Base-by-base conservation (phyloP, 2,797 vertebrate species). In the Pteronotus mesoamericanus region DNA sequence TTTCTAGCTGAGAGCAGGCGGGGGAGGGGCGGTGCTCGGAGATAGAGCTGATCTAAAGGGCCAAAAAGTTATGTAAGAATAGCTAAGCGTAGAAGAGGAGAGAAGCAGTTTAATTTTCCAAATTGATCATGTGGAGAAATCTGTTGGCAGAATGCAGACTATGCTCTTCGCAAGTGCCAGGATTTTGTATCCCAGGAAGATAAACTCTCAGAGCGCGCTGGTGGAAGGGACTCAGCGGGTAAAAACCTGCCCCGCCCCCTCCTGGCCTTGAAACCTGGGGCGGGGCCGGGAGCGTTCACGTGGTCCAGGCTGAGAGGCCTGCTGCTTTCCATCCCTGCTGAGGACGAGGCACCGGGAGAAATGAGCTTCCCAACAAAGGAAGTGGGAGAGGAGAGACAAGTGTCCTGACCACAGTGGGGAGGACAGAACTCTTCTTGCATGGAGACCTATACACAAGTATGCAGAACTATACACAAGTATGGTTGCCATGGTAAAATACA, bases 51-150 rank as follows among this genome's bases (percentile, higher is more conserved):
- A 39, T 80, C 42, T 6, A 14, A 77, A 37, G 84, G 39, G 57
- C 26, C 53, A 21, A 53, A 72, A 37, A 86, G 82, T 66, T 91
- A 34, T 3, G 39, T 42, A 74, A 96, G 90, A 96, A 75, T 21
- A 86, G 74, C 39, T 39, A 22, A n/a, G 42, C 11, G 0, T 71
- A 0, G 32, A 69, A 66, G 55, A 95, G 71, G 93, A 96, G 87
- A 74, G 53, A 88, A 86, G 55, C 32, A 53, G 85, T 75, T 96
- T 89, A 71, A 91, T 97, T 95, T 94, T 87, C 89, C 89, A 46
- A 59, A 85, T 18, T 78, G 89, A 87, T 93, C 53, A 8, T 37
- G 66, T 61, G 91, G 91, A 91, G 78, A 91, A 64, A 71, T 84
- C 88, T 68, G 53, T 64, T 85, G 90, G 96, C 72, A 79, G 90